phyloP scores from a whole-genome alignment of 2,888 invertebrate species.

The Prenolepis imparis region DNA sequence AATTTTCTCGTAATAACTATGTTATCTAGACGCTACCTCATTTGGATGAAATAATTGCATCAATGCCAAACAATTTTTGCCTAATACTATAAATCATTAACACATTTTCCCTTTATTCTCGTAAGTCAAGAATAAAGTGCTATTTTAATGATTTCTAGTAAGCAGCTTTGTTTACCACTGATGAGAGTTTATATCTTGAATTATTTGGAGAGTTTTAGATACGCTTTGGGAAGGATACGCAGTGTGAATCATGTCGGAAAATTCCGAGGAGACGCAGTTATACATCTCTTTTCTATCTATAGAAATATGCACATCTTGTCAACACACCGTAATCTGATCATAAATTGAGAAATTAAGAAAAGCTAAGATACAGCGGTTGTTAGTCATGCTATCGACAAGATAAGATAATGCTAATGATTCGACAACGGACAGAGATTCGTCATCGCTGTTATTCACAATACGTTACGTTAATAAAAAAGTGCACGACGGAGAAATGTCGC shows the following conservation, averaged over 20 bases:
- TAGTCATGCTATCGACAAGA: slow-evolving; percentile 27
- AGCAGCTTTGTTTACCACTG: not conserved
- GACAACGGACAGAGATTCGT: not conserved
- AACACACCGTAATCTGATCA: not conserved
- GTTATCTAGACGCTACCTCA: not conserved
- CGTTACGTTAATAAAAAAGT: not conserved
- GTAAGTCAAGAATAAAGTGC: not conserved
- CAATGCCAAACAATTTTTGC: not conserved
- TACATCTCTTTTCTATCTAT: not conserved
- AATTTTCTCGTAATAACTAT: not conserved
- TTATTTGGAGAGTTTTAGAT: not conserved
- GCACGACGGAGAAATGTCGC: not conserved
- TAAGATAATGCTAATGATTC: not conserved
- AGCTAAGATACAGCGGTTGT: not conserved
- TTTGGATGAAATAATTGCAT: not conserved
- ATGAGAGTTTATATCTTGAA: not conserved
- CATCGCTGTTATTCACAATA: slow-evolving; percentile 22
- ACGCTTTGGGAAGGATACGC: not conserved
- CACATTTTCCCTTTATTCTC: not conserved
- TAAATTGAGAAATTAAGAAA: not conserved
- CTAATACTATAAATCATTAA: not conserved
- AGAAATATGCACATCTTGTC: not conserved
- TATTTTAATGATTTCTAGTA: not conserved
- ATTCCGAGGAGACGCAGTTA: not conserved
- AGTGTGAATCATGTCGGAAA: slow-evolving; percentile 1